Base-by-base conservation (phyloP, 2,888 invertebrate genomes). In the Eupithecia pulchellata region DNA sequence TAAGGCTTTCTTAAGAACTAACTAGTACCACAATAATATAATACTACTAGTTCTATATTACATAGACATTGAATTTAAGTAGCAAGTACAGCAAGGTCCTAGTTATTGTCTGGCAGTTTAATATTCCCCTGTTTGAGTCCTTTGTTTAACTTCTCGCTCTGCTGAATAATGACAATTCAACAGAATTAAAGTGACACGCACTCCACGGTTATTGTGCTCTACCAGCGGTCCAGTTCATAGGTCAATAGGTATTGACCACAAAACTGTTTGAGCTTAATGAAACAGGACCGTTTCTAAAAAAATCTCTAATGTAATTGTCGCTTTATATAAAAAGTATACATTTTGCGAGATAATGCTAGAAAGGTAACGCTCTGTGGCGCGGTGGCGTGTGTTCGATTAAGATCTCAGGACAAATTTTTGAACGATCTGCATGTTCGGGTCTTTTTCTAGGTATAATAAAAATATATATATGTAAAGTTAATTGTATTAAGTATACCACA, bases 121-220 rank as follows among this genome's bases (percentile, higher is more conserved):
- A 57, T 29, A 57, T 29, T 57, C 57, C 34, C 11, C 13, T n/a
- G 20, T 32, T 61, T 20, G 25, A 20, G 14, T 20, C 55, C 61
- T 69, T 65, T 68, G 69, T 72, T 27, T 25, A 34, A 55, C 58
- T 55, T 4, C 42, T 69, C 64, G 66, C 69, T 72, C 72, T 61
- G 72, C 20, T 72, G 55, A 69, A 39, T 61, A 64, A 39, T 64
- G 27, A 72, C 69, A 72, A 72, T 64, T 71, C 64, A 64, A 62
- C 52, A 17, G 34, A 64, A 68, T 62, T 64, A 68, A 68, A 62
- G 11, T 62, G 25, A 62, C 71, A 68, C 68, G 71, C 61, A 64
- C 64, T 66, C 66, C 55, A 66, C 72, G 63, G 64, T 64, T 67
- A 66, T 63, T 69, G 39, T 69, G 55, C 60, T 52, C 69, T 47